A percentile compares a stretch with the other conserved stretches of the same genome.
These are phyloP conservation scores for Pomacea canaliculata DNA, from an alignment of 2,888 invertebrate genomes.

Conservation along the genomic window DNA sequence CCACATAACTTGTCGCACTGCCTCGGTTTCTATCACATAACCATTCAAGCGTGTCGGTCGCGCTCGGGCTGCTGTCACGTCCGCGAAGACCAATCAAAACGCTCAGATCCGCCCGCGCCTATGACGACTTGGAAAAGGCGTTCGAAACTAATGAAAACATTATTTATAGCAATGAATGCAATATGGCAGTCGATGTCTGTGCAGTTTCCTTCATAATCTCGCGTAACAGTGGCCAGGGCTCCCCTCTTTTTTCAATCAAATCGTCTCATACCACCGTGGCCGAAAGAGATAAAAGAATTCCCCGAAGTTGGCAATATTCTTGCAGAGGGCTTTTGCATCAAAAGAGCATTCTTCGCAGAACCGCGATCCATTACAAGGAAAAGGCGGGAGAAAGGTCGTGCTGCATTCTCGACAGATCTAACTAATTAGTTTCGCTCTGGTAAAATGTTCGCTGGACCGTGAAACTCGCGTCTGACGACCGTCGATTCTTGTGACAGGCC, in stretches of 20 bases:
- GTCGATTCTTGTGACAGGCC: constrained; percentile 6
- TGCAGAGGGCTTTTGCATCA: too few relatives aligned
- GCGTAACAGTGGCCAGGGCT: neutral
- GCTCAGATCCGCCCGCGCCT: too few relatives aligned
- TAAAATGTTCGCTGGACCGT: neutral
- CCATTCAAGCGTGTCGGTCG: too few relatives aligned
- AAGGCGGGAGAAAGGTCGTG: neutral
- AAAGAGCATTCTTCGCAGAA: too few relatives aligned
- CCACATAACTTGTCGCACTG: too few relatives aligned
- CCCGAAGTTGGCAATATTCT: neutral
- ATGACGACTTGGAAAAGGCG: too few relatives aligned
- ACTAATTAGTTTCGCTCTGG: constrained; percentile 14
- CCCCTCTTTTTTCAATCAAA: neutral
- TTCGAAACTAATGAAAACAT: too few relatives aligned
- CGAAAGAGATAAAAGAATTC: neutral
- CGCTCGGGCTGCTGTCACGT: too few relatives aligned
- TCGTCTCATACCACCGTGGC: neutral
- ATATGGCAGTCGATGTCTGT: neutral
- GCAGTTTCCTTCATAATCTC: neutral
- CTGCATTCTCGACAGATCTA: constrained; percentile 17
- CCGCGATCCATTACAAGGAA: neutral
- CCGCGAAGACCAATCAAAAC: too few relatives aligned
- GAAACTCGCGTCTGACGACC: neutral
- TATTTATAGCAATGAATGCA: too few relatives aligned
- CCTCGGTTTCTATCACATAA: too few relatives aligned